Percentiles rank a stretch among this genome's conserved stretches.
These are phyloP conservation scores for Acanthisitta chloris DNA, from an alignment of 2,113 vertebrate species.

Conservation along the genomic window DNA sequence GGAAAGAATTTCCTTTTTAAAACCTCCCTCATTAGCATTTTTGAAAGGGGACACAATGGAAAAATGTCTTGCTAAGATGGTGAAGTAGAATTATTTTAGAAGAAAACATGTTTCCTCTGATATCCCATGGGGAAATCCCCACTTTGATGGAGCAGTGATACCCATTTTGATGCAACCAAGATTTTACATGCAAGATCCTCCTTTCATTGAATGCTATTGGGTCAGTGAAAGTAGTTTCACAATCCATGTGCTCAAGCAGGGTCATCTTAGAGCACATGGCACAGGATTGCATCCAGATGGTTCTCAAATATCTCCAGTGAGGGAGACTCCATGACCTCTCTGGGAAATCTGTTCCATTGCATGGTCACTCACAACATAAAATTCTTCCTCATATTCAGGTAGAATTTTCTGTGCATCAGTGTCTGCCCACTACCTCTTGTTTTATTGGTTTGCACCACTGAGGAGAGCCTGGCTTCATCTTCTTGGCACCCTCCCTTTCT, in stretches of 20 bases:
- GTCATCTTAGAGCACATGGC: too few relatives aligned
- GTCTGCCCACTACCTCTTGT: too few relatives aligned
- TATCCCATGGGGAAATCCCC: not conserved
- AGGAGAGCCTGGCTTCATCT: too few relatives aligned
- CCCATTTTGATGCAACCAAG: not conserved
- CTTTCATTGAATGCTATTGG: not conserved
- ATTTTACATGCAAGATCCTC: not conserved
- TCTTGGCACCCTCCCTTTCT: too few relatives aligned
- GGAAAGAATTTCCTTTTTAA: slow-evolving; percentile 15
- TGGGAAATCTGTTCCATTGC: too few relatives aligned
- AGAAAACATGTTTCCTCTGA: not conserved
- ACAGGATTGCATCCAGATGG: too few relatives aligned
- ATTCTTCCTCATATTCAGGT: too few relatives aligned
- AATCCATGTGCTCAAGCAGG: not conserved
- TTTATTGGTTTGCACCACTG: too few relatives aligned
- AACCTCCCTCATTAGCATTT: not conserved
- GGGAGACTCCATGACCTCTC: too few relatives aligned
- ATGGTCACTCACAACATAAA: too few relatives aligned
- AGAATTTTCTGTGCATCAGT: too few relatives aligned
- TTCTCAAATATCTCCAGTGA: too few relatives aligned
- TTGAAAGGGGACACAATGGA: not conserved
- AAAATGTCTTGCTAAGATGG: not conserved
- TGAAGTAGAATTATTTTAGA: not conserved
- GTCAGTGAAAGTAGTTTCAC: not conserved
- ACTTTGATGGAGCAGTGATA: not conserved